Conservation (phyloP, 2,888 invertebrate species). For the Brachyptera risi region DNA sequence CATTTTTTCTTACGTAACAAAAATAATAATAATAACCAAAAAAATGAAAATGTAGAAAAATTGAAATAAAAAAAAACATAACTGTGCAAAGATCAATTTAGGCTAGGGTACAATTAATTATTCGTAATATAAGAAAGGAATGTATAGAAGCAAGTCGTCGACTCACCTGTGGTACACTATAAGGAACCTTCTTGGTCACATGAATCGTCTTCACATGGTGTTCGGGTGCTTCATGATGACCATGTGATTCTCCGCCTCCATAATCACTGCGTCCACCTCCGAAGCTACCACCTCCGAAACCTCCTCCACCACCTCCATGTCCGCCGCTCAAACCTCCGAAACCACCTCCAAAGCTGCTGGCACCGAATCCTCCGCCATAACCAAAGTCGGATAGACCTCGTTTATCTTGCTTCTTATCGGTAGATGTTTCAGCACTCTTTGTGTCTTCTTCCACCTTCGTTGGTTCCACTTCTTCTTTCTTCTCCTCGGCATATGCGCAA, state of each 20-base stretch:
- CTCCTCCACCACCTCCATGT: not conserved
- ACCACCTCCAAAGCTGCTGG: not conserved
- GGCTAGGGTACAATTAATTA: too few species aligned
- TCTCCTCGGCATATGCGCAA: slow-evolving; percentile 2
- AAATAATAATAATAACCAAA: too few species aligned
- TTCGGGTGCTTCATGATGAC: slow-evolving; percentile 50
- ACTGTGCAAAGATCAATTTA: too few species aligned
- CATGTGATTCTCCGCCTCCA: slow-evolving; percentile 7
- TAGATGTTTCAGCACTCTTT: too few species aligned
- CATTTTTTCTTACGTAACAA: too few species aligned
- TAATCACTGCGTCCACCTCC: not conserved
- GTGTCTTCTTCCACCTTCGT: not conserved
- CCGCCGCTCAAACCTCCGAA: not conserved
- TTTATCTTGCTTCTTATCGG: slow-evolving; percentile 18
- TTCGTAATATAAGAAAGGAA: too few species aligned
- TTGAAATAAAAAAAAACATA: too few species aligned
- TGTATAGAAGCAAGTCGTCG: too few species aligned
- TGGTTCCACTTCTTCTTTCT: not conserved
- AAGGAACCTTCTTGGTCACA: slow-evolving; percentile 48
- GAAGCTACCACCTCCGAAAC: not conserved
- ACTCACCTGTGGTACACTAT: too few species aligned
- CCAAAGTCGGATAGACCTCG: slow-evolving; percentile 15
- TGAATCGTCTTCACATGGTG: slow-evolving; percentile 39
- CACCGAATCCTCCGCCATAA: slow-evolving; percentile 3
- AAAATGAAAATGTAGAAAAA: too few species aligned